Conservation (phyloP, 2,113 vertebrate species). For the Neofelis nebulosa region DNA sequence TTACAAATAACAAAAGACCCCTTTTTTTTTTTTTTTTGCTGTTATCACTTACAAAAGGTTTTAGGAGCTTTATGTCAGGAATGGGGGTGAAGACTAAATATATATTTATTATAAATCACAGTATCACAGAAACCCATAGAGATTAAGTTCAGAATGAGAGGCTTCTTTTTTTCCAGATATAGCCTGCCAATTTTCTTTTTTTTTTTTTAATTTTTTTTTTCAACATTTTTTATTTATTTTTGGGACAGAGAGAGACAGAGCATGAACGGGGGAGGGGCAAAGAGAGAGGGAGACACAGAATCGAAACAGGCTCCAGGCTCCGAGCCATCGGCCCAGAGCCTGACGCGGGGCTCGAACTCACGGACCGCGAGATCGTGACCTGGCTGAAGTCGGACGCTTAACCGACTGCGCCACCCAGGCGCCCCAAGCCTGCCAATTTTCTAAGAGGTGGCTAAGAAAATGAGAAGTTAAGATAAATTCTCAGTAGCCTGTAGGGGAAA, state of each 20-base stretch:
- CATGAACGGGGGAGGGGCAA: no score
- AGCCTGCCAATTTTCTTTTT: constrained; percentile 7
- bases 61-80: background rate
- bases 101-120: background rate
- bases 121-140: background rate
- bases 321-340: no score
- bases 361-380: no score
- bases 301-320: no score
- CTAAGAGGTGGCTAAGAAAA: background rate
- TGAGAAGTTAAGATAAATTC: background rate
- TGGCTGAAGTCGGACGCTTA: no score
- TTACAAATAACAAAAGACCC: background rate
- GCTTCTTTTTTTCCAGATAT: background rate
- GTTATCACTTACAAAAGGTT: background rate
- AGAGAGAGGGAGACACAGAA: no score
- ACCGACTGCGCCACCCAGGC: no score
- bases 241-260: no score
- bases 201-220: no score
- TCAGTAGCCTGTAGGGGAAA: background rate
- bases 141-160: background rate
- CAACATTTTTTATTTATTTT: no score
- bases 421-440: constrained; percentile 25
- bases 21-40: background rate
- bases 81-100: background rate
- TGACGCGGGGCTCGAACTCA: no score